phyloP scores from a whole-genome alignment of 2,888 invertebrate genomes.

The Aquatica leii region DNA sequence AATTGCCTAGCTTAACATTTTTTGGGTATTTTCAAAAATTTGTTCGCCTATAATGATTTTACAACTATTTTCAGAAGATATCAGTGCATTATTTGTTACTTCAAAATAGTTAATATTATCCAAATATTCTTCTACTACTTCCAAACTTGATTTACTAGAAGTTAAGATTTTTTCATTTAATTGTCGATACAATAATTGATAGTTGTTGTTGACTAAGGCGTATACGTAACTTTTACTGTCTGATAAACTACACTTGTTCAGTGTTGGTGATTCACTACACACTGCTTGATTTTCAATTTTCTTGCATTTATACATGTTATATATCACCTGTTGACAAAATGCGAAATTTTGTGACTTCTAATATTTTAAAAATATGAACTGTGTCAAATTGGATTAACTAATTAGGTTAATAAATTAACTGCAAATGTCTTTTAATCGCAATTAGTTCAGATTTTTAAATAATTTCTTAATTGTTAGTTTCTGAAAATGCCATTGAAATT shows the following conservation, averaged over 20 bases:
- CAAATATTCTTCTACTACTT: too few species aligned
- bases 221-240: slow-evolving; percentile 12
- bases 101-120: too few species aligned
- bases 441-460: slow-evolving; percentile 13
- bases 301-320: slow-evolving; percentile 21
- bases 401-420: slow-evolving; percentile 8
- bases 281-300: too few species aligned
- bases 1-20: too few species aligned
- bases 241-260: too few species aligned
- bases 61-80: too few species aligned
- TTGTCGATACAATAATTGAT: slow-evolving; percentile 16
- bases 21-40: too few species aligned
- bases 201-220: slow-evolving; percentile 17
- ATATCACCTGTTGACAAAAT: slow-evolving; percentile 6
- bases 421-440: slow-evolving; percentile 17
- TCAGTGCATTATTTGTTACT: too few species aligned
- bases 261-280: too few species aligned
- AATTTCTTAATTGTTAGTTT: slow-evolving; percentile 20
- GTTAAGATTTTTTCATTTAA: too few species aligned
- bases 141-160: too few species aligned
- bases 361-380: slow-evolving; percentile 18
- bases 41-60: too few species aligned
- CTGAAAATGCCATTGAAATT: slow-evolving; percentile 16
- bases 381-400: slow-evolving; percentile 14
- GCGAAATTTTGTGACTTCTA: slow-evolving; percentile 25